Evolutionary conservation across 2,797 vertebrate species (phyloP), one percentile per base, ranked within the genome.

Genomic region (Rhabdomys pumilio): DNA sequence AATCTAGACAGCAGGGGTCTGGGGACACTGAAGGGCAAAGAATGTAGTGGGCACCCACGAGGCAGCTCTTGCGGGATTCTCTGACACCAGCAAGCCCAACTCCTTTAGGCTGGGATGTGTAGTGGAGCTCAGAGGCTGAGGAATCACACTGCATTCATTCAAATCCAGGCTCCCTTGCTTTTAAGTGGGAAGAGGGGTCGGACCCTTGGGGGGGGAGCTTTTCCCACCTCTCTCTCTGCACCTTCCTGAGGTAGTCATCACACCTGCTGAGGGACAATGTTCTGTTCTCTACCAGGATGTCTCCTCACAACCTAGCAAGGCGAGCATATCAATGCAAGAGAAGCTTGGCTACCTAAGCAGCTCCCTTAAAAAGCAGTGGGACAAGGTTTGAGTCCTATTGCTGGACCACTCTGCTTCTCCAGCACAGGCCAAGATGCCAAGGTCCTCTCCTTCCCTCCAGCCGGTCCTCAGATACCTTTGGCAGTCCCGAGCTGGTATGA

Each of bases 11-110:
- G 57, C 31, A 81, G 76, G 55, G 19, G 2, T 59, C 10, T 31
- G 29, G 57, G 63, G 61, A 20, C 38, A 26, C 41, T 47, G 6
- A 47, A 61, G 15, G 44, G 26, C 22, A 63, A 12, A 75, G 24
- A 73, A 83, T 34, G 1, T 3, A 1, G 0, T 9, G 19, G 55
- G 50, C 86, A 41, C 22, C 44, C 15, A 8, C 0, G 0, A 44
- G 24, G 63, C 26, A 82, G 38, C 55, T 67, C 3, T 38, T 15
- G 8, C 4, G 57, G 50, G 22, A 69, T 67, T 41, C 31, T 20
- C 22, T 69, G 4, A 24, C 55, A 1, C 20, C 38, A 55, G 31
- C 12, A 67, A 53, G 55, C 20, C 29, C 53, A 34, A 73, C 47
- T 53, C 50, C 41, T 29, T 69, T 14, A 26, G n/a, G 38, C 13